phyloP scores from a whole-genome alignment of 2,113 vertebrate species.

The Ovibos moschatus region DNA sequence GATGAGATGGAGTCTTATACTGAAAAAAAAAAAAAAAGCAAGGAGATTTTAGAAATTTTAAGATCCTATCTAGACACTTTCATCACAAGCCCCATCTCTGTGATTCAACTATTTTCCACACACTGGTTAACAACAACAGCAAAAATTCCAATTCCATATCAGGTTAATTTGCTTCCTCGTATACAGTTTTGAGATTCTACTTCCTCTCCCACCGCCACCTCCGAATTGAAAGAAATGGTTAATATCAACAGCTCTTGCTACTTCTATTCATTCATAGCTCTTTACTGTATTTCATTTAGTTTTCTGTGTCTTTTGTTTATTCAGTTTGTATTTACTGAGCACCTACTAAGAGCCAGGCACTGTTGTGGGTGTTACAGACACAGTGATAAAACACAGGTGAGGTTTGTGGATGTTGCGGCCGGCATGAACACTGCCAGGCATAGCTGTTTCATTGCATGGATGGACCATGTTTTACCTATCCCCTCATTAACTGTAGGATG shows the following conservation, averaged over 20 bases:
- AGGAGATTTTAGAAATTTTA: neutral
- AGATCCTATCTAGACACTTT: neutral
- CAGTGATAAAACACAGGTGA: no score
- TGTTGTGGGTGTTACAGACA: neutral
- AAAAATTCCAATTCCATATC: neutral
- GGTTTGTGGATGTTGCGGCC: fast-evolving
- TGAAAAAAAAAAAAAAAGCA: neutral
- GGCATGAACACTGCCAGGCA: fast-evolving
- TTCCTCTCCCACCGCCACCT: neutral
- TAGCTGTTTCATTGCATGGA: fast-evolving
- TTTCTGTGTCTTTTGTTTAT: neutral
- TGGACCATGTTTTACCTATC: no score
- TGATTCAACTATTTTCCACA: neutral
- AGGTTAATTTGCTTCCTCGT: neutral
- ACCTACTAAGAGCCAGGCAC: neutral
- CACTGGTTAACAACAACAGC: neutral
- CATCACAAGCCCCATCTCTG: neutral
- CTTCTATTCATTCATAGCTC: neutral
- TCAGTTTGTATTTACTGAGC: neutral
- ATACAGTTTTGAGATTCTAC: no score
- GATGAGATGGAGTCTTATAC: neutral
- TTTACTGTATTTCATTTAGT: neutral
- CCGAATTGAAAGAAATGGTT: neutral
- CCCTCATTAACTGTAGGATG: neutral
- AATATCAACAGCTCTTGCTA: no score